Percentiles rank a stretch among this genome's conserved stretches.
Evolutionary conservation across 1,140 invertebrate genomes (phyloP).

Genomic region (Arion vulgaris): DNA sequence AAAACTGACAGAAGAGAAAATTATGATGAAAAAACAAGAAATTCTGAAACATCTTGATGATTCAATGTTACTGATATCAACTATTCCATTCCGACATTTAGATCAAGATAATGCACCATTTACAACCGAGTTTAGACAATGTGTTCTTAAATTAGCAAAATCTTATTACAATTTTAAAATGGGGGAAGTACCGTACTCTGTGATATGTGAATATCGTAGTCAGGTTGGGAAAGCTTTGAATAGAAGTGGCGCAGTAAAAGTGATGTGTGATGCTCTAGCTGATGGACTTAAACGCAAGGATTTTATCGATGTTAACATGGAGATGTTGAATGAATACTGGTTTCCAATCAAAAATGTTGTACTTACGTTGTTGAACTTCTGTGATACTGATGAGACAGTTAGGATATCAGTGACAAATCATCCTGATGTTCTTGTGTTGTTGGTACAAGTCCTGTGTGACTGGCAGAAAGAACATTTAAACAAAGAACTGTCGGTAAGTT

Average conservation of each 20-base stretch:
- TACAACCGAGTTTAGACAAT: slow-evolving; percentile 9
- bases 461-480: slow-evolving; percentile 16
- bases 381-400: not conserved
- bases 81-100: not conserved
- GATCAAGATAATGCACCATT: slow-evolving; percentile 17
- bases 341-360: slow-evolving; percentile 27
- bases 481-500: slow-evolving; percentile 18
- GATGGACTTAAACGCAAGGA: slow-evolving; percentile 13
- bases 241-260: not conserved
- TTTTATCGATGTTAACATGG: not conserved
- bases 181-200: slow-evolving; percentile 19
- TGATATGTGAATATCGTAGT: not conserved
- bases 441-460: slow-evolving; percentile 7
- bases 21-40: not conserved
- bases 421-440: not conserved
- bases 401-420: not conserved
- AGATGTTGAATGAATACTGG: slow-evolving; percentile 22
- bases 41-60: not conserved
- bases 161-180: slow-evolving; percentile 23
- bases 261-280: slow-evolving; percentile 7
- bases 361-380: slow-evolving; percentile 27
- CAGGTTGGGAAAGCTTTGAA: not conserved
- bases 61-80: not conserved
- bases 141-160: slow-evolving; percentile 19
- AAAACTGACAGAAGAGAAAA: not conserved